Base-by-base conservation (phyloP, 2,797 vertebrate species). In the Denticeps clupeoides region DNA sequence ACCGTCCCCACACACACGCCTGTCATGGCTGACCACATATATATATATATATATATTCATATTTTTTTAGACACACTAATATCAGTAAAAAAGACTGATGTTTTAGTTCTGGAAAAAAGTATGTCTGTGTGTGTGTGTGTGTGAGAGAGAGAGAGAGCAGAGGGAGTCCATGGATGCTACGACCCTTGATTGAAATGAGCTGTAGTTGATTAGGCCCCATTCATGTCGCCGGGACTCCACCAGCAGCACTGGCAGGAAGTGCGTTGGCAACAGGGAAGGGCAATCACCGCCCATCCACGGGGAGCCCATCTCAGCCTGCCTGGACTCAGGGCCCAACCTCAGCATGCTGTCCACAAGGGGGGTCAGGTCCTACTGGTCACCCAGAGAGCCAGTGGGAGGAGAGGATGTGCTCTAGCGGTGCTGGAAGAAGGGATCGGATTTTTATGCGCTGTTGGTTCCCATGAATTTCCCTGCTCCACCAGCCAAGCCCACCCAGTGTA, bases 231-330 rank as follows among this genome's bases (percentile, higher is more conserved):
- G 8, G 15, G 15, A 25, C n/a, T n/a, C n/a, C n/a, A 35, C 15
- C 32, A 3, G 15, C 32, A 35, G 24, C 31, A 32, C 12, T 13
- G 12, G 31, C 12, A 7, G 33, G 37, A 9, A 37, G 33, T 18
- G 33, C 33, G 9, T 18, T 15, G 9, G 33, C 3, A 32, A 18
- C 32, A 35, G 32, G 32, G 13, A 37, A 24, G 25, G 24, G 43
- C 47, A 37, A 57, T 53, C 57, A 54, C 26, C 28, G 42, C 9
- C 46, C 2, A 7, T 43, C 47, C 35, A 22, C 19, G 26, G 59
- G 47, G 42, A 49, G 24, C 49, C 41, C 33, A 52, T 55, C 58
- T 48, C 44, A 35, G 31, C 3, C 37, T 2, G 5, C 22, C 23
- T 43, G 23, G 24, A 19, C 26, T 41, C 31, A 16, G 31, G 51